Evolutionary conservation across 2,888 invertebrate genomes (phyloP).

Genomic region (Flexamia atlantica): DNA sequence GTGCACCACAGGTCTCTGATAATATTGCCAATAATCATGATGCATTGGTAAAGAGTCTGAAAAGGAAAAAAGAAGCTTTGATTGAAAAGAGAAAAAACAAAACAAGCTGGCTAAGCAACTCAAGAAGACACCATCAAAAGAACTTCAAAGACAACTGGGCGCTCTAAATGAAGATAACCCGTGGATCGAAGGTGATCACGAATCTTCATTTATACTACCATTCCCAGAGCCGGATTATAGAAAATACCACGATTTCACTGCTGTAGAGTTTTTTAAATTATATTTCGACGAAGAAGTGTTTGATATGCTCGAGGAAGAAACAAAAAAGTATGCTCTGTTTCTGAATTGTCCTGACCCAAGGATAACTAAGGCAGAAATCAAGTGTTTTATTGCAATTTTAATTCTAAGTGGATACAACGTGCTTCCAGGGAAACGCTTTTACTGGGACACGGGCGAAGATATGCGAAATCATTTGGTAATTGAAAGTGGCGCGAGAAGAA

Average conservation of each 20-base stretch:
- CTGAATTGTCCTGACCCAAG: constrained; percentile 58
- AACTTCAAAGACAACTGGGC: not conserved
- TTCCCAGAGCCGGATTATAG: constrained; percentile 62
- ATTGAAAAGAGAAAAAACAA: constrained; percentile 10
- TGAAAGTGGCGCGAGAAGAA: constrained; percentile 66
- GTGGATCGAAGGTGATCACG: constrained; percentile 37
- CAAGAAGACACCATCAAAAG: not conserved
- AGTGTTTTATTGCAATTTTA: constrained; percentile 67
- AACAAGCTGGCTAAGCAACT: not conserved
- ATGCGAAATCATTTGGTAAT: constrained; percentile 64
- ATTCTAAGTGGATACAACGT: constrained; percentile 67
- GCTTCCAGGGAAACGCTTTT: constrained; percentile 64
- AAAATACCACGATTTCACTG: constrained; percentile 58
- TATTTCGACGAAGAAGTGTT: constrained; percentile 63
- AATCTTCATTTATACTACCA: not conserved
- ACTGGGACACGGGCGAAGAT: constrained; percentile 66
- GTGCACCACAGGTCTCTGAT: not conserved
- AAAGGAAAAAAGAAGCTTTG: constrained; percentile 39
- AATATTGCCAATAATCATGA: constrained; percentile 9
- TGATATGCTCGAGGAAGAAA: constrained; percentile 42
- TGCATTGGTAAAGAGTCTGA: not conserved
- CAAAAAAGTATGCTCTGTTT: constrained; percentile 59
- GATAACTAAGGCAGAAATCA: constrained; percentile 56
- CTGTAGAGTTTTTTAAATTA: constrained; percentile 62
- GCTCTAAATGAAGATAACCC: constrained; percentile 7